phyloP scores from a whole-genome alignment of 2,888 invertebrate genomes.

The Ctena decussata region DNA sequence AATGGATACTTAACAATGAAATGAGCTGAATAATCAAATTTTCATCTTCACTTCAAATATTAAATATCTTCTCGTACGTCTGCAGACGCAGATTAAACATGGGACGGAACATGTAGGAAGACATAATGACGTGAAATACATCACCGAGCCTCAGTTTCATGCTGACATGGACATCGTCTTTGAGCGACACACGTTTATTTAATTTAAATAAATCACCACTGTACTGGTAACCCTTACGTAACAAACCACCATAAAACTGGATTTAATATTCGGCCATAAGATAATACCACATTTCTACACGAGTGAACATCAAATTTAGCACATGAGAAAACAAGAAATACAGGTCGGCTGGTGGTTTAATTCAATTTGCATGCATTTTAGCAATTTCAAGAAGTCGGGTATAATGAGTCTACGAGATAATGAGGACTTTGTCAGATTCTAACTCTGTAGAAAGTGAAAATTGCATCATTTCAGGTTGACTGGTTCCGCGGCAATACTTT shows the following conservation, averaged over 20 bases:
- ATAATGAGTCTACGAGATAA: constrained; percentile 5
- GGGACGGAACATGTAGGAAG: not conserved
- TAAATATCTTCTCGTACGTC: constrained; percentile 9
- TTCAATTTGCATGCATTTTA: constrained; percentile 17
- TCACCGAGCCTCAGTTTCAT: not conserved
- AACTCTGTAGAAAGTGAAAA: constrained; percentile 32
- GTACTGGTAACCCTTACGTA: constrained; percentile 5
- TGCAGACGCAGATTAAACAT: not conserved
- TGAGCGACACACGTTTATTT: constrained; percentile 11
- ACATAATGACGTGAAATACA: not conserved
- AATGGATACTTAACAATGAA: constrained; percentile 11
- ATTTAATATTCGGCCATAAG: constrained; percentile 8
- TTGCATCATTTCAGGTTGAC: constrained; percentile 48
- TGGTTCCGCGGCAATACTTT: not conserved
- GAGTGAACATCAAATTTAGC: not conserved
- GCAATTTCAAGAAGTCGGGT: not conserved
- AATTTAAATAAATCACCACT: not conserved
- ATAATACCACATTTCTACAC: constrained; percentile 12
- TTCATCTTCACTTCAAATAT: constrained; percentile 9
- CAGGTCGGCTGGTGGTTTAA: constrained; percentile 10
- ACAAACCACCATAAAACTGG: constrained; percentile 8
- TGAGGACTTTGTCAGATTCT: constrained; percentile 18
- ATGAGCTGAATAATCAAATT: constrained; percentile 15
- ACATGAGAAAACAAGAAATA: not conserved
- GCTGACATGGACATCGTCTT: not conserved